Evolutionary conservation across 2,113 vertebrate genomes (phyloP).

Genomic region (Nestor notabilis): DNA sequence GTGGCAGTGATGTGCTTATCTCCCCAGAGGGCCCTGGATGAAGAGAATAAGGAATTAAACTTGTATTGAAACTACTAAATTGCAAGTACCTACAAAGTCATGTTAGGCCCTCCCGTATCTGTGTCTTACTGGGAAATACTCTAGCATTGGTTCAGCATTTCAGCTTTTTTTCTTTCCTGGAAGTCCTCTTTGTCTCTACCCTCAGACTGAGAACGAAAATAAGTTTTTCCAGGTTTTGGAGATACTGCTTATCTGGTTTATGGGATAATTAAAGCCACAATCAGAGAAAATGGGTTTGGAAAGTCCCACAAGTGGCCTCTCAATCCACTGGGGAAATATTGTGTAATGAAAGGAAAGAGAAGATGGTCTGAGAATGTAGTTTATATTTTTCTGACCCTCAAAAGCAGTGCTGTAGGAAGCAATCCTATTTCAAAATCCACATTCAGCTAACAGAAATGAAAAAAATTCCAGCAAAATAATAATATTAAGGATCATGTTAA

Average conservation of each 20-base stretch:
- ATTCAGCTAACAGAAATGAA: constrained; percentile 16
- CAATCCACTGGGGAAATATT: background rate
- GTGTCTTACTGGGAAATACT: background rate
- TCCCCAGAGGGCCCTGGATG: background rate
- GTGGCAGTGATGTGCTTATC: background rate
- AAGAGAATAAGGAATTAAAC: background rate
- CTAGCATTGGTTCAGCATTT: background rate
- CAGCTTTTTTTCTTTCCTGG: background rate
- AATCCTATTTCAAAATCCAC: constrained; percentile 21
- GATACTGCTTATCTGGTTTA: background rate
- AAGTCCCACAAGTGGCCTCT: background rate
- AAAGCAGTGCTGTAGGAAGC: background rate
- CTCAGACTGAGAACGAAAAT: background rate
- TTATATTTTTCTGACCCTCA: background rate
- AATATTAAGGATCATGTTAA: background rate
- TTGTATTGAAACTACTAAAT: background rate
- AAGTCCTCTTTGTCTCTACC: background rate
- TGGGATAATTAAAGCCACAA: background rate
- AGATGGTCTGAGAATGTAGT: background rate
- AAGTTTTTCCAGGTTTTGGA: background rate
- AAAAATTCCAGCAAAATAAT: constrained; percentile 32
- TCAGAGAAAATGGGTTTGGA: background rate
- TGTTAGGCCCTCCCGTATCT: background rate
- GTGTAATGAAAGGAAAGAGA: background rate
- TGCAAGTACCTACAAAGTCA: background rate